Evolutionary conservation across 2,888 invertebrate species (phyloP).

Genomic region (Calliopum simillimum): DNA sequence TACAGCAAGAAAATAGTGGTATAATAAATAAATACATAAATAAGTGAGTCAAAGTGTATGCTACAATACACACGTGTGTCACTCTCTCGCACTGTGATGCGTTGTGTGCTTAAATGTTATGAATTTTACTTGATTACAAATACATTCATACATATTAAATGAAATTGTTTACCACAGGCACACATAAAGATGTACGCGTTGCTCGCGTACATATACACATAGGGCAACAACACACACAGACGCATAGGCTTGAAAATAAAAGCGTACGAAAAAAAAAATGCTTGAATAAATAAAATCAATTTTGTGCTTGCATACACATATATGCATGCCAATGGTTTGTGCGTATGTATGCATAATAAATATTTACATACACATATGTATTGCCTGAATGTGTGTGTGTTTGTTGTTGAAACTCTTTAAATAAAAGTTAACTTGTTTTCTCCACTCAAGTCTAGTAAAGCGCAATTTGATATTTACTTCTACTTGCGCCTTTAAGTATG

Average conservation of each 20-base stretch:
- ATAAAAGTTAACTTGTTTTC: neutral
- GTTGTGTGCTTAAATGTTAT: slow-evolving; percentile 24
- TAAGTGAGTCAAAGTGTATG: slow-evolving; percentile 22
- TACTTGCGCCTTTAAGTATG: slow-evolving; percentile 28
- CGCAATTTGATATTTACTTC: slow-evolving; percentile 10
- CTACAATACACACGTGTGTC: neutral
- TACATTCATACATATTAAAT: slow-evolving; percentile 35
- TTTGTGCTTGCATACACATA: slow-evolving; percentile 8
- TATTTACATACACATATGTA: neutral
- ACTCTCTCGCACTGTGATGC: slow-evolving; percentile 11
- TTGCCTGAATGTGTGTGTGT: neutral
- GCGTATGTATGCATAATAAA: slow-evolving; percentile 6
- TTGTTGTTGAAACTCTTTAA: neutral
- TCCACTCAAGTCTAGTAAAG: neutral
- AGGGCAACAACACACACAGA: neutral
- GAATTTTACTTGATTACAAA: slow-evolving; percentile 38
- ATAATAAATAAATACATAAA: slow-evolving; percentile 29
- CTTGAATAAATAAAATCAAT: slow-evolving; percentile 43
- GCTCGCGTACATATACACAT: slow-evolving; percentile 9
- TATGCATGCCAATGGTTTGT: neutral
- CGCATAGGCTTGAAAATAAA: neutral
- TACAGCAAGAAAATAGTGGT: neutral
- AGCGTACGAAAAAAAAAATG: neutral
- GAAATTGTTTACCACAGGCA: slow-evolving; percentile 27
- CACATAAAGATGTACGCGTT: neutral